phyloP scores from a whole-genome alignment of 2,113 vertebrate genomes.

The Alethe castanea region DNA sequence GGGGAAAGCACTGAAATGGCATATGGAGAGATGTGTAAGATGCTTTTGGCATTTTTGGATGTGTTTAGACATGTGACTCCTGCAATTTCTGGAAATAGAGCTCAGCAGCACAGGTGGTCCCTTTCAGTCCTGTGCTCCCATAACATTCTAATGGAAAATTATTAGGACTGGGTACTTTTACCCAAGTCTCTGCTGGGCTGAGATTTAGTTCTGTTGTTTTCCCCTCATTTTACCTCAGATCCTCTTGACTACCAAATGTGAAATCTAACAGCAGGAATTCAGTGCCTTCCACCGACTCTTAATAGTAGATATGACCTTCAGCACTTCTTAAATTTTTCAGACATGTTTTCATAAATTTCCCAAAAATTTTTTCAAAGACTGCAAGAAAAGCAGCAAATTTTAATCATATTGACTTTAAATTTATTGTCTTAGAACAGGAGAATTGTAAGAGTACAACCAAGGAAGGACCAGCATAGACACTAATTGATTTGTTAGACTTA shows the following conservation, averaged over 20 bases:
- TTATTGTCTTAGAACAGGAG: not conserved
- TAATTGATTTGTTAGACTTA: not conserved
- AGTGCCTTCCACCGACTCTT: not conserved
- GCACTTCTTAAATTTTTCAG: not conserved
- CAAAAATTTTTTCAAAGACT: accelerated
- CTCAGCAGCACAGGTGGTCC: not conserved
- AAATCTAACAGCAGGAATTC: not conserved
- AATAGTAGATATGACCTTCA: not conserved
- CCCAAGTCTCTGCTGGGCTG: not conserved
- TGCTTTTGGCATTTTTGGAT: not conserved
- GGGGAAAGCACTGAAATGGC: not conserved
- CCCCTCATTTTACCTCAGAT: not conserved
- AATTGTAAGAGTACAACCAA: not conserved
- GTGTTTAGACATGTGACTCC: not conserved
- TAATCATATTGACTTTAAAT: not conserved
- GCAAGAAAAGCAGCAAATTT: not conserved
- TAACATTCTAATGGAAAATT: not conserved
- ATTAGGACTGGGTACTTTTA: not conserved
- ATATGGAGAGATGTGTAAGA: not conserved
- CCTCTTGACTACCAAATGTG: not conserved
- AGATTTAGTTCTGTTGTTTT: not conserved
- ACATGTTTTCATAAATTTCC: not conserved
- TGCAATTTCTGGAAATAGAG: not conserved
- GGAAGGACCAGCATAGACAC: not conserved
- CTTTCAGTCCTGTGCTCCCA: not conserved